Evolutionary conservation across 1,140 invertebrate species (phyloP), one percentile per base, ranked within the genome.

Genomic region (Coenobita brevimanus): DNA sequence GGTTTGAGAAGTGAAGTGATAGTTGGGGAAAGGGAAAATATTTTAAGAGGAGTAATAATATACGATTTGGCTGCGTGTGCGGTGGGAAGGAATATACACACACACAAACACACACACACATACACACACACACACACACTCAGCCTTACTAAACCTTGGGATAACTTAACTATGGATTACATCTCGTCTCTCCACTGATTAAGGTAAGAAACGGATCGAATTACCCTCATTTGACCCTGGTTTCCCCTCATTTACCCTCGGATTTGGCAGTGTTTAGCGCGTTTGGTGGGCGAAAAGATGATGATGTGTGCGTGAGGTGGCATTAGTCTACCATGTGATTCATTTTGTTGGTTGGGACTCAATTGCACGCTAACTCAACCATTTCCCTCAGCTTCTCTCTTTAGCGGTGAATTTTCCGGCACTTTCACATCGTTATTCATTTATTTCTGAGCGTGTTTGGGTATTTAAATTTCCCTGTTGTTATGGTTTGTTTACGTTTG

Each of bases 141-240:
- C n/a, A 33, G 71, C 27, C 36, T 75, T 30, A 64, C 33, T 41
- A 41, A 50, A 71, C 62, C 38, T 15, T 82, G 64, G 80, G 80
- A 82, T 82, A 82, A 69, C 62, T 27, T 82, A 64, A 43, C 71
- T 85, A 76, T 85, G 82, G 82, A 85, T 85, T 76, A 85, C 46
- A 33, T 46, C n/a, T 54, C 30, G 33, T 21, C 54, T 43, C 82
- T 62, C 62, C 82, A 62, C 82, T 85, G 82, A 85, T 75, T 76
- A 69, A 85, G 82, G 82, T 85, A 85, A 78, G 82, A 38, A 4
- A 33, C 17, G 15, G 27, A 3, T 21, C 21, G 4, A 6, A 30
- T 30, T 17, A 30, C 15, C 10, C 38, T 30, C 33, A 15, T 33
- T 3, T 71, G 33, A 17, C 67, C 27, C 67, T 36, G n/a, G 21